These are phyloP conservation scores for Noctua fimbriata DNA, from an alignment of 2,888 invertebrate genomes.

Conservation along the genomic window DNA sequence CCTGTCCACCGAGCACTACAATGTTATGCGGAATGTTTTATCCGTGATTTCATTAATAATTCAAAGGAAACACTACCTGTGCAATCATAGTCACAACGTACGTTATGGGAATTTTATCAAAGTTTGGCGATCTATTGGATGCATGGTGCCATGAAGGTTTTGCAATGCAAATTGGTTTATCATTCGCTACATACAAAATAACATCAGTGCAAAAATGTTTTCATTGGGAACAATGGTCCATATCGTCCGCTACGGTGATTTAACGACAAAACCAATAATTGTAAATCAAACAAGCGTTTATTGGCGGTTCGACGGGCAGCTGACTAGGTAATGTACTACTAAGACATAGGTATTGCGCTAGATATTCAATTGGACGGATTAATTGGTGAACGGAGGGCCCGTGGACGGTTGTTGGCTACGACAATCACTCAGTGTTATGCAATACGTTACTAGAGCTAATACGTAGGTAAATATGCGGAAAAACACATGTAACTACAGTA, in stretches of 20 bases:
- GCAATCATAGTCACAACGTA: constrained; percentile 53
- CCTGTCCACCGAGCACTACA: constrained; percentile 57
- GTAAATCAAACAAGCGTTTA: constrained; percentile 67
- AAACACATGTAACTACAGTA: constrained; percentile 47
- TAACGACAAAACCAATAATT: constrained; percentile 67
- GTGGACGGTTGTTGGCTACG: constrained; percentile 55
- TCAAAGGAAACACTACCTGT: constrained; percentile 55
- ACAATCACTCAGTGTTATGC: constrained; percentile 57
- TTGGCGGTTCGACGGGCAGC: constrained; percentile 53
- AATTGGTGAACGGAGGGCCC: constrained; percentile 80
- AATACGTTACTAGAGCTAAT: constrained; percentile 49
- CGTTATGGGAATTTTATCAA: constrained; percentile 58
- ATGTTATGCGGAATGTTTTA: constrained; percentile 58
- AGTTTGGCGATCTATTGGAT: constrained; percentile 61
- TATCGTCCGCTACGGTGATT: constrained; percentile 54
- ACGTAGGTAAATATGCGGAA: constrained; percentile 56
- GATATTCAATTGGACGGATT: constrained; percentile 85
- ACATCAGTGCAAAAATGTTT: constrained; percentile 57
- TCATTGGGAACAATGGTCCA: constrained; percentile 60
- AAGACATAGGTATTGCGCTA: constrained; percentile 73
- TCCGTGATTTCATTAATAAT: constrained; percentile 61
- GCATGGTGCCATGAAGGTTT: constrained; percentile 41
- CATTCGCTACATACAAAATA: constrained; percentile 31
- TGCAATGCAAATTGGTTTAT: constrained; percentile 53
- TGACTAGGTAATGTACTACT: constrained; percentile 55